phyloP scores from a whole-genome alignment of 2,888 invertebrate species.

The Drosophila mimetica region DNA sequence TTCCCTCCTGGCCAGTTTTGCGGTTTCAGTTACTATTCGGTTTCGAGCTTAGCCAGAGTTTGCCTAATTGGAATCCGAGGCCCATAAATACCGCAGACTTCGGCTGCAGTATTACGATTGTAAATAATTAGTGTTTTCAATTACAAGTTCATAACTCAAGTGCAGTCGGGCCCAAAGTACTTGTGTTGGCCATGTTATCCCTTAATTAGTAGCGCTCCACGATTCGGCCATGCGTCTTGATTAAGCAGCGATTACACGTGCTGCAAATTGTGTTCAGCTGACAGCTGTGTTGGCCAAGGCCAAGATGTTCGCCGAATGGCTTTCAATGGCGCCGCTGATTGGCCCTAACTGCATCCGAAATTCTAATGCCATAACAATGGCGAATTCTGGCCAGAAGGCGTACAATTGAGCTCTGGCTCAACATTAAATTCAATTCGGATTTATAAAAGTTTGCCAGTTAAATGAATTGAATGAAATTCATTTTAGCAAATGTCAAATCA shows the following conservation, averaged over 20 bases:
- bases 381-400: constrained; percentile 2
- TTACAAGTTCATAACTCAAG: constrained; percentile 66
- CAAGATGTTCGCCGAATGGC: constrained; percentile 7
- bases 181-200: constrained; percentile 30
- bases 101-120: constrained; percentile 38
- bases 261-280: constrained; percentile 33
- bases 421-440: constrained; percentile 26
- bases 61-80: constrained; percentile 48
- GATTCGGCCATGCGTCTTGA: constrained; percentile 41
- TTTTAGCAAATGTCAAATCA: constrained; percentile 47
- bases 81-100: constrained; percentile 18
- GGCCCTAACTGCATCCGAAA: constrained; percentile 17
- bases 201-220: constrained; percentile 55
- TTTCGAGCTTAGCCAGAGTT: background rate
- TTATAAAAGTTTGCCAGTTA: constrained; percentile 21
- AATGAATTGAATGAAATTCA: constrained; percentile 39
- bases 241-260: constrained; percentile 52
- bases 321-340: background rate
- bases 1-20: background rate
- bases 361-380: constrained; percentile 14
- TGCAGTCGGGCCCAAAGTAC: constrained; percentile 2
- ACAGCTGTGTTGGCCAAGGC: constrained; percentile 28
- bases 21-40: background rate
- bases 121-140: constrained; percentile 69
- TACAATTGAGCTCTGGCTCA: constrained; percentile 5